Evolutionary conservation across 2,888 invertebrate species (phyloP).

Genomic region (Phalangium opilio): DNA sequence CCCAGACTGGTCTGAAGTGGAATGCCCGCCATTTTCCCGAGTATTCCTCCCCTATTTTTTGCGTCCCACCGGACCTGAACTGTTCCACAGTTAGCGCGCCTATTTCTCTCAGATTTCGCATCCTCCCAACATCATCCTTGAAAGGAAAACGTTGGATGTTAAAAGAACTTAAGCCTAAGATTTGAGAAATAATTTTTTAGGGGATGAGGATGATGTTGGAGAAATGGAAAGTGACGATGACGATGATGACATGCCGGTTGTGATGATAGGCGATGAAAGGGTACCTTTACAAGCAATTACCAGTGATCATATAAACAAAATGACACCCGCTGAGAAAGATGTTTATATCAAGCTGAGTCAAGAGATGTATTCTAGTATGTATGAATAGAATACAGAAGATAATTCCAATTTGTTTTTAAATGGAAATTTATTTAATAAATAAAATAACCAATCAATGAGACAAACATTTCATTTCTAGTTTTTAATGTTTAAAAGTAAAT

Average conservation of each 20-base stretch:
- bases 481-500: too few species aligned
- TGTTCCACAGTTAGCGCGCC: neutral
- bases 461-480: too few species aligned
- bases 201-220: constrained; percentile 48
- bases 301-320: constrained; percentile 68
- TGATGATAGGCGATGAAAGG: constrained; percentile 59
- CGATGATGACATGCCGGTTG: constrained; percentile 56
- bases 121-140: too few species aligned
- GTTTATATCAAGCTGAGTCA: constrained; percentile 86
- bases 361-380: constrained; percentile 67
- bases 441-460: too few species aligned
- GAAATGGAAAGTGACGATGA: constrained; percentile 47
- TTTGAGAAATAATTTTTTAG: neutral
- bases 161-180: neutral
- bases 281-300: constrained; percentile 71
- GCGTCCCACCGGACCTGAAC: too few species aligned
- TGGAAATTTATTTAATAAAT: too few species aligned
- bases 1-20: too few species aligned
- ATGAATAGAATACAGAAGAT: constrained; percentile 24
- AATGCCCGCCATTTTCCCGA: too few species aligned
- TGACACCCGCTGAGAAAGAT: constrained; percentile 83
- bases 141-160: too few species aligned
- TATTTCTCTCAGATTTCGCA: too few species aligned
- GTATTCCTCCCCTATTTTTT: too few species aligned
- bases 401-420: too few species aligned